Conservation (phyloP, 2,113 vertebrate species). For the Gopherus flavomarginatus region DNA sequence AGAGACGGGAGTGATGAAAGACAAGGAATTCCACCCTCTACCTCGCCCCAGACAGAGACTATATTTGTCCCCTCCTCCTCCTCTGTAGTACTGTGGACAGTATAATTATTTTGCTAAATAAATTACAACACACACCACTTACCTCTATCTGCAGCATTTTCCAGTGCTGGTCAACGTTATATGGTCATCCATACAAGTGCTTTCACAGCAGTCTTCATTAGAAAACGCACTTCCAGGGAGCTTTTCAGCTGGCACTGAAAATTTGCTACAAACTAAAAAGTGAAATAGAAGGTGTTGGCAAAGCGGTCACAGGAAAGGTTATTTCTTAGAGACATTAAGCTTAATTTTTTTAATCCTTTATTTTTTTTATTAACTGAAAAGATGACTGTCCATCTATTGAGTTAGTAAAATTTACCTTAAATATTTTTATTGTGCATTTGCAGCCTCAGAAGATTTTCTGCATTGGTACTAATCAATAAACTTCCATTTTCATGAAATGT, state of each 20-base stretch:
- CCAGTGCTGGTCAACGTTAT: not conserved
- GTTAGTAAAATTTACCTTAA: not conserved
- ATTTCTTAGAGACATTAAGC: not conserved
- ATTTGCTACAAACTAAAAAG: not conserved
- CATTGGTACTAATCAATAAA: not conserved
- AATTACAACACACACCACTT: not conserved
- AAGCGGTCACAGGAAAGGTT: not conserved
- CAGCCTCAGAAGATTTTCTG: not conserved
- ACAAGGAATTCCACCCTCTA: not conserved
- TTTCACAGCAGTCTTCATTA: not conserved
- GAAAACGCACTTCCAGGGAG: not conserved
- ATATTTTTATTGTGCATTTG: not conserved
- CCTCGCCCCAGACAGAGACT: not conserved
- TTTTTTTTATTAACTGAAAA: not conserved
- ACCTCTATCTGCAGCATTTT: not conserved
- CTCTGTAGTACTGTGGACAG: not conserved
- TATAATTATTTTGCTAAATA: not conserved
- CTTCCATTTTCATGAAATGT: not conserved
- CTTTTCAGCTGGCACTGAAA: not conserved
- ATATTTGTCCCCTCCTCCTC: not conserved
- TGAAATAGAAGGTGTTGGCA: not conserved
- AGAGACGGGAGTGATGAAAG: not conserved
- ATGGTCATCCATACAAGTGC: not conserved
- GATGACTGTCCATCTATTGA: not conserved
- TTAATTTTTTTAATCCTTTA: not conserved